These are phyloP conservation scores for Hypothenemus hampei DNA, from an alignment of 1,140 invertebrate species.

Conservation along the genomic window DNA sequence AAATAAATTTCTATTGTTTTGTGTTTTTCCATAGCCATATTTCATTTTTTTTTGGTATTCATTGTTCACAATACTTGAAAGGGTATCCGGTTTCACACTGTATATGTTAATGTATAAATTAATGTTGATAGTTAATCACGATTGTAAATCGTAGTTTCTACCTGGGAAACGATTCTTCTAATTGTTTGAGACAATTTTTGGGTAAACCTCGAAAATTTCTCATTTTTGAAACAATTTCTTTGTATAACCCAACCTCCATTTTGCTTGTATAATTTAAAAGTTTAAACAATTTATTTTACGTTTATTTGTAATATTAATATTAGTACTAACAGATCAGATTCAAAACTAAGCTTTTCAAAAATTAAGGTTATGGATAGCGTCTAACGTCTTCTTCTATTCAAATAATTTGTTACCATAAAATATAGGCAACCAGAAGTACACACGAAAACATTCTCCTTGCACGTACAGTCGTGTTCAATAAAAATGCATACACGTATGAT, in stretches of 20 bases:
- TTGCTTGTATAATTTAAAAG: neutral
- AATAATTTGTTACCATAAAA: too few species aligned
- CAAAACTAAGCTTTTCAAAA: too few species aligned
- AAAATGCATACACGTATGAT: too few species aligned
- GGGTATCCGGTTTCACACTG: conserved; percentile 47
- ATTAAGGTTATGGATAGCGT: too few species aligned
- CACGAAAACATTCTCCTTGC: too few species aligned
- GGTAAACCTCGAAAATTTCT: conserved; percentile 38
- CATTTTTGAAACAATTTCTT: conserved; percentile 38
- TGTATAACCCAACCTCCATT: conserved; percentile 36
- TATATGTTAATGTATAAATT: conserved; percentile 25
- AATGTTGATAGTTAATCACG: neutral
- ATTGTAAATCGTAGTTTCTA: conserved; percentile 30
- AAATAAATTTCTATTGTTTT: conserved; percentile 36
- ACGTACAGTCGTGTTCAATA: too few species aligned
- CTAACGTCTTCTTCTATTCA: too few species aligned
- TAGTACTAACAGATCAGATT: too few species aligned
- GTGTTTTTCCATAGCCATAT: conserved; percentile 40
- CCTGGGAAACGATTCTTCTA: conserved; percentile 43
- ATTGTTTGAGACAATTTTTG: conserved; percentile 44
- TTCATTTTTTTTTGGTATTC: conserved; percentile 48
- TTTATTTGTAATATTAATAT: too few species aligned
- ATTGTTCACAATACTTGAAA: conserved; percentile 52
- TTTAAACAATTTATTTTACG: neutral
- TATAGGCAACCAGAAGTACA: too few species aligned